Evolutionary conservation across 1,140 invertebrate species (phyloP), one percentile per base, ranked within the genome.

Genomic region (Caenorhabditis briggsae): DNA sequence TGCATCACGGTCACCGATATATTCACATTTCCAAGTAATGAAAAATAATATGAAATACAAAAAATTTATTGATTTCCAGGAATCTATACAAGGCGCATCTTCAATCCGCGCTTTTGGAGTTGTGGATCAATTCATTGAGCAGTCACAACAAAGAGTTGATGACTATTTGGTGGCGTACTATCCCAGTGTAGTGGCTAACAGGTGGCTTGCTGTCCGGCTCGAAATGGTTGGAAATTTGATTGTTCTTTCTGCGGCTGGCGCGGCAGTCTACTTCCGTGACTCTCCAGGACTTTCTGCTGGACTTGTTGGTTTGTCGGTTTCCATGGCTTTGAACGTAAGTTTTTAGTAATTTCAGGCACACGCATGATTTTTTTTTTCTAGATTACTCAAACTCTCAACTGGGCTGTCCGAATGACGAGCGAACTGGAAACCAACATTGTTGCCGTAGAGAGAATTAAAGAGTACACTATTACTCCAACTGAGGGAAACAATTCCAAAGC

Each of bases 341-440:
- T 82, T 23, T 53, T 43, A 16, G 8, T 20, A 25, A 61, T 11
- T 2, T 85, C 48, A n/a, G 58, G 20, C 9, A 18, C 14, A 53
- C 18, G 9, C 41, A 25, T 43, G 11, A n/a, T 53, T 86, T 89
- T 83, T 33, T 3, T 3, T 33, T 33, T 33, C 33, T 95, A 92
- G 93, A 93, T 98, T 70, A 98, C 97, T 1, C 96, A 97, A 94
- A 96, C 96, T 0, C 93, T 98, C 6, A 98, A 98, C 93, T 98
- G 96, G 96, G 93, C 98, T 87, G 97, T 99, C 8, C 94, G 97
- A 88, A 98, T 98, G 96, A 96, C 96, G 0, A 96, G 96, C 9
- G 97, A 98, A 90, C 95, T 99, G 46, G 97, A 99, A 94, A 97
- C 96, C 0, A 98, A 98, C 92, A 98, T 98, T 88, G 97, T 99